phyloP scores from a whole-genome alignment of 2,113 vertebrate genomes.

The Vombatus ursinus region DNA sequence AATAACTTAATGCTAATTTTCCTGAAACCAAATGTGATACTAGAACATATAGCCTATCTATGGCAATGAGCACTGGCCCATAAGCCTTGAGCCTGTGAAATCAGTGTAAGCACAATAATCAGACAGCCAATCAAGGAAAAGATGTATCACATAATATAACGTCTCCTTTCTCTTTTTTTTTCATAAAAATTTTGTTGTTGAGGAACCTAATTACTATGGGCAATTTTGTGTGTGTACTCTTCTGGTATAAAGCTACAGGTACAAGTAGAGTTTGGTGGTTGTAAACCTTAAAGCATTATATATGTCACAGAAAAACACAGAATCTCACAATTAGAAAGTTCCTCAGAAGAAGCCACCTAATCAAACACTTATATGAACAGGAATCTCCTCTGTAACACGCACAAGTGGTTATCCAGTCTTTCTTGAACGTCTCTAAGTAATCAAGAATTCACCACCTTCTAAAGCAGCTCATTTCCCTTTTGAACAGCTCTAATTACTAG shows the following conservation, averaged over 20 bases:
- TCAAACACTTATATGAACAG: neutral
- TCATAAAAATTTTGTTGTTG: neutral
- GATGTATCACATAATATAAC: fast-evolving
- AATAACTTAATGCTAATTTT: neutral
- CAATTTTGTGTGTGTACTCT: neutral
- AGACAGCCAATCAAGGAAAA: neutral
- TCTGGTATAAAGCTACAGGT: neutral
- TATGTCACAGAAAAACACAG: neutral
- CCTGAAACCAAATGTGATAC: neutral
- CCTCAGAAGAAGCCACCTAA: neutral
- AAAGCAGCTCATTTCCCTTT: neutral
- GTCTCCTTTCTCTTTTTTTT: neutral
- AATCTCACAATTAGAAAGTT: neutral
- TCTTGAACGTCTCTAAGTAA: neutral
- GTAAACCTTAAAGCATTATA: neutral
- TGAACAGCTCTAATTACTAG: neutral
- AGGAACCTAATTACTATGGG: neutral
- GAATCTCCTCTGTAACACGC: neutral
- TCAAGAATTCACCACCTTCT: neutral
- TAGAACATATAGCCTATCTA: neutral
- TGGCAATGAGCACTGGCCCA: neutral
- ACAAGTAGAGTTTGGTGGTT: neutral
- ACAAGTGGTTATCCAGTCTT: neutral
- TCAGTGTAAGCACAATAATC: neutral
- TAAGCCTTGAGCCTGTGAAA: neutral